phyloP scores from a whole-genome alignment of 2,888 invertebrate genomes.

The Phytoseiulus persimilis region DNA sequence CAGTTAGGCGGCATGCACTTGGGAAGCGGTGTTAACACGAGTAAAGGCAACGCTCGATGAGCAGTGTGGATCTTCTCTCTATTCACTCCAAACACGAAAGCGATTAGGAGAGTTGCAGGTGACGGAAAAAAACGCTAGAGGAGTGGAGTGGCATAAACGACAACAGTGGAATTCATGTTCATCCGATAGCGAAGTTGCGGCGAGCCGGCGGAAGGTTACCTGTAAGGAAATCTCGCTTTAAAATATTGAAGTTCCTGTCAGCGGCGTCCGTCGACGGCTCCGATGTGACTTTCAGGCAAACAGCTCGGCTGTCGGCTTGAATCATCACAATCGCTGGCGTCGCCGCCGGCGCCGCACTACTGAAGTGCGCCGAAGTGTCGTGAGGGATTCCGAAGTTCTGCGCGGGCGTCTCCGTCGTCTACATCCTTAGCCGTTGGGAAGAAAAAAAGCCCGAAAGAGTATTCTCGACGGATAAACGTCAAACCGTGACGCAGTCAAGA shows the following conservation, averaged over 20 bases:
- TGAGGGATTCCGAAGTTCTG: not conserved
- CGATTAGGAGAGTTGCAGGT: not conserved
- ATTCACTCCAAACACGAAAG: not conserved
- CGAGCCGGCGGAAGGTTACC: not conserved
- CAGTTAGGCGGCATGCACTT: too few relatives aligned
- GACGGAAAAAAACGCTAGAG: not conserved
- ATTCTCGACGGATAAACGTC: not conserved
- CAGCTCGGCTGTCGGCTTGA: not conserved
- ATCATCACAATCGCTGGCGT: not conserved
- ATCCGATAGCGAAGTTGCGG: not conserved
- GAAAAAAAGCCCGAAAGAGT: not conserved
- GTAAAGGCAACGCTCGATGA: too few relatives aligned
- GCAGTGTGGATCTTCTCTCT: not conserved
- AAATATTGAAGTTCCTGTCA: not conserved
- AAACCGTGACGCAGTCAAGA: not conserved
- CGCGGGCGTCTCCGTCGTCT: slow-evolving; percentile 5
- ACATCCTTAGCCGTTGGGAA: not conserved
- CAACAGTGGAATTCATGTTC: not conserved
- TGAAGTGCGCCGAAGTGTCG: not conserved
- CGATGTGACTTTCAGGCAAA: not conserved
- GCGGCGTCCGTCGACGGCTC: not conserved
- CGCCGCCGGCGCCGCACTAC: too few relatives aligned
- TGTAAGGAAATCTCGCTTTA: not conserved
- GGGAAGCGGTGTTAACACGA: too few relatives aligned
- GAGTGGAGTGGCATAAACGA: not conserved